Evolutionary conservation across 2,797 vertebrate genomes (phyloP).

Genomic region (Eidolon dupreanum): DNA sequence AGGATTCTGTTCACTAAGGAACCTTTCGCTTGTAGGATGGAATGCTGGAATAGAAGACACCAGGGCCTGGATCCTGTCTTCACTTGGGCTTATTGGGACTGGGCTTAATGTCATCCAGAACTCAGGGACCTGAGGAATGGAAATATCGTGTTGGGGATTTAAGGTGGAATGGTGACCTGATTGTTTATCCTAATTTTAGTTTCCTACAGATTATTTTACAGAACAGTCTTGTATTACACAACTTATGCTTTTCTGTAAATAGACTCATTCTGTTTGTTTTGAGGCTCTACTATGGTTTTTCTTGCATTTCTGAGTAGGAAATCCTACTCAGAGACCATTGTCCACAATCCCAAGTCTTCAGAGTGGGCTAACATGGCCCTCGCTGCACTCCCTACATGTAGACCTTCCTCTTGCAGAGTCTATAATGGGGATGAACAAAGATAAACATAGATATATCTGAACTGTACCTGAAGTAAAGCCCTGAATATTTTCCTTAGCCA

Average conservation of each 20-base stretch:
- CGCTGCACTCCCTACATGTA: rapidly evolving
- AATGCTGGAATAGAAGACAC: background rate
- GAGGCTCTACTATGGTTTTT: background rate
- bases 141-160: background rate
- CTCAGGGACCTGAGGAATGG: background rate
- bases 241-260: background rate
- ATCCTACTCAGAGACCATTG: background rate
- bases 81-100: background rate
- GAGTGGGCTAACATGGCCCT: background rate
- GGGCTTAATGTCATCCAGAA: background rate
- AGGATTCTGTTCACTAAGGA: background rate
- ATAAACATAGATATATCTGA: background rate
- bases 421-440: background rate
- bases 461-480: background rate
- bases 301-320: background rate
- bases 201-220: slow-evolving; percentile 41
- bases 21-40: background rate
- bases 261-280: background rate
- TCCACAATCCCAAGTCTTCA: background rate
- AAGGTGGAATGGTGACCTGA: background rate
- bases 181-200: background rate
- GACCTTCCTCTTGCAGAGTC: background rate
- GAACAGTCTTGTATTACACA: background rate
- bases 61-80: background rate
- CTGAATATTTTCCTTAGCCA: background rate